Conservation (phyloP, 1,140 invertebrate species). For the Drosophila arizonae region DNA sequence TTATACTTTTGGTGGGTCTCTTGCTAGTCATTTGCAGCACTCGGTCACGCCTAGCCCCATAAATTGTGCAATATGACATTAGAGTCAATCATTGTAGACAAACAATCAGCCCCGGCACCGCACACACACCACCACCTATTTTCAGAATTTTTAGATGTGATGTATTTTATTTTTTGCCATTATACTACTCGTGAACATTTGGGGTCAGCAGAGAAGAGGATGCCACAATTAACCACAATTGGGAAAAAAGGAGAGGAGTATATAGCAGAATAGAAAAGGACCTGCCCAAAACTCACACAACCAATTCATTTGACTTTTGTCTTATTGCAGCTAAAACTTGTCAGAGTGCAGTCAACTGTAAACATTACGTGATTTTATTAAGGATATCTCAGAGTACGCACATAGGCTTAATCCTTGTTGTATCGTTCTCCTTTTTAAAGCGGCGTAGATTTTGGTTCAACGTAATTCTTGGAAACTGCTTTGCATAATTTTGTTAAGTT, state of each 20-base stretch:
- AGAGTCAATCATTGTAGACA: constrained; percentile 70
- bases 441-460: neutral
- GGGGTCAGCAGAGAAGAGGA: constrained; percentile 34
- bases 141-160: neutral
- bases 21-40: constrained; percentile 47
- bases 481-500: constrained; percentile 33
- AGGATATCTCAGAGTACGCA: constrained; percentile 1
- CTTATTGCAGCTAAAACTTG: constrained; percentile 12
- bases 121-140: neutral
- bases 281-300: constrained; percentile 24
- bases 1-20: neutral
- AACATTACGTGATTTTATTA: constrained; percentile 20
- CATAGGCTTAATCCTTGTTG: neutral
- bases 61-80: constrained; percentile 69
- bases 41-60: constrained; percentile 26
- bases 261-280: neutral
- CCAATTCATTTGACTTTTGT: constrained; percentile 24
- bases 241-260: neutral
- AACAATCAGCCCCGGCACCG: neutral
- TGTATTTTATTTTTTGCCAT: constrained; percentile 61
- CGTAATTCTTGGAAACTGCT: constrained; percentile 16
- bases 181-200: constrained; percentile 49
- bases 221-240: constrained; percentile 71
- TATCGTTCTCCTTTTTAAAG: neutral
- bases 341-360: neutral